Evolutionary conservation across 2,797 vertebrate genomes (phyloP), one percentile per base, ranked within the genome.

Genomic region (Intellagama lesueurii): DNA sequence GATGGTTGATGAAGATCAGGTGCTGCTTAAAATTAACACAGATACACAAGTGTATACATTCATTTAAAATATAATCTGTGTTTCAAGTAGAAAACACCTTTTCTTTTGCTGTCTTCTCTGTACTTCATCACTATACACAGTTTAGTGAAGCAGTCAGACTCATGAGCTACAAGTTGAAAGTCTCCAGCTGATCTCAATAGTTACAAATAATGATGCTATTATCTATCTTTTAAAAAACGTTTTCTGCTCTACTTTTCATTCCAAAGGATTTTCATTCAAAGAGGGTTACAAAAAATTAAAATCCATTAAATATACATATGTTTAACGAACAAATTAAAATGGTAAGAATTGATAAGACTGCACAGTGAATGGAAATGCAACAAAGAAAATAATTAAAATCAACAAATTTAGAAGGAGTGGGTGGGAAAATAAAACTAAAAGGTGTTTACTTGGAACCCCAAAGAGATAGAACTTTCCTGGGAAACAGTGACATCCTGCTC

Each of bases 1-100:
- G 90, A 89, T 89, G 35, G 68, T 26, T 72, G 79, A 32, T 64
- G 80, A 64, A 72, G n/a, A 40, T 77, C 22, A 88, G 14, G 16
- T 64, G 24, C 66, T 44, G 52, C 80, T 86, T 89, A 30, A 68
- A 86, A 89, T 87, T 68, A 49, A 83, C 82, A 35, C 1, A 70
- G 22, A 77, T 22, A 56, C 24, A 73, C 1, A 70, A 28, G 69
- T 14, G 56, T 24, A 80, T 60, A 44, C 32, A 75, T 12, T 26
- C 76, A 77, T 64, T 64, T 64, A 28, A 1, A 7, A 77, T 70
- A 78, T 32, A 14, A 68, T 28, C 3, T 47, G 16, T n/a, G 26
- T 70, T 87, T 83, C 56, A n/a, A 70, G 28, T 52, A 60, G 44
- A 44, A 11, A 32, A 66, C 66, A 49, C 72, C 73, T 30, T 81